Conservation (phyloP, 1,140 invertebrate genomes). For the Cotesia typhae region DNA sequence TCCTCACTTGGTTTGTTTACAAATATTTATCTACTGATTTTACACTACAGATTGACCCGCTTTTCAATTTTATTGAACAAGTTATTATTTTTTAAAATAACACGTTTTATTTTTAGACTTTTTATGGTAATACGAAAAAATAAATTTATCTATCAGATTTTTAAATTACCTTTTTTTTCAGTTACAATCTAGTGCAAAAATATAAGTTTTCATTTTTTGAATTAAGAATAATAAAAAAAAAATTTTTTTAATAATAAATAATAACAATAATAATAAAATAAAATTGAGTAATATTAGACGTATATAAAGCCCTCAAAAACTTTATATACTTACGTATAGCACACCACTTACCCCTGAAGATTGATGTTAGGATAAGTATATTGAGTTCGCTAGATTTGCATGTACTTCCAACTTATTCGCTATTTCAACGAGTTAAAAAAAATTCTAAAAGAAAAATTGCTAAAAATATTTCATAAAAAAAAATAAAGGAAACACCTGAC, state of each 20-base stretch:
- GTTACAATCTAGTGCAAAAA: too few species aligned
- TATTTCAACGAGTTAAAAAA: background rate
- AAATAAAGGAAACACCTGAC: background rate
- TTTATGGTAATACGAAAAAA: too few species aligned
- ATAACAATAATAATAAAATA: slow-evolving; percentile 9
- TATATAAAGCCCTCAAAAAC: slow-evolving; percentile 36
- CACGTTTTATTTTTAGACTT: too few species aligned
- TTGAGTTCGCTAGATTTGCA: slow-evolving; percentile 1
- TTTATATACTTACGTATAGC: slow-evolving; percentile 30
- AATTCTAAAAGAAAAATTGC: background rate
- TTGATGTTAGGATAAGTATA: slow-evolving; percentile 31
- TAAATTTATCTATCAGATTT: too few species aligned
- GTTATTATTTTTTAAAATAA: too few species aligned
- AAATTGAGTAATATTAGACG: slow-evolving; percentile 6
- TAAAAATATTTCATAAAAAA: background rate
- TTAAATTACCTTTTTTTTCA: too few species aligned
- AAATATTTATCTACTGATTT: too few species aligned
- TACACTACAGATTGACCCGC: too few species aligned
- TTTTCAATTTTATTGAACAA: too few species aligned
- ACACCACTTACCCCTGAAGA: slow-evolving; percentile 30
- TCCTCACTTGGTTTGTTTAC: too few species aligned
- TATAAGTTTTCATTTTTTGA: too few species aligned
- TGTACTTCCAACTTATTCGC: background rate
- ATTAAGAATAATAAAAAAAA: background rate
- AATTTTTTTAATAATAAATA: background rate